Evolutionary conservation across 2,888 invertebrate genomes (phyloP).

Genomic region (Panzeria rudis): DNA sequence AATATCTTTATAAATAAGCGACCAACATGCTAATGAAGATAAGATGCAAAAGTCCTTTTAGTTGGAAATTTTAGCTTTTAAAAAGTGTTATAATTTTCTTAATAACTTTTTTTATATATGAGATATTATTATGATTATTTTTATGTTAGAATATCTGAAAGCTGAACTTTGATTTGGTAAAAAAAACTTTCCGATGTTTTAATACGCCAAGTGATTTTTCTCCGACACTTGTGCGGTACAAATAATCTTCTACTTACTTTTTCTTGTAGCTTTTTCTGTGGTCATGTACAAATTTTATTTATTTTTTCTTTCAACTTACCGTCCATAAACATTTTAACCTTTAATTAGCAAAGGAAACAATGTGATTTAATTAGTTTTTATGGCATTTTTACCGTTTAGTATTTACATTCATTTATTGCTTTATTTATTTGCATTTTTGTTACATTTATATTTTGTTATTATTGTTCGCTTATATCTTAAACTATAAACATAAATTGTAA

Average conservation of each 20-base stretch:
- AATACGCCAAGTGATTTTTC: no score
- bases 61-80: no score
- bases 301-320: not conserved
- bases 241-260: not conserved
- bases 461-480: slow-evolving; percentile 23
- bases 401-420: slow-evolving; percentile 11
- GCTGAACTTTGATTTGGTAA: no score
- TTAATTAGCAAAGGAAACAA: slow-evolving; percentile 57
- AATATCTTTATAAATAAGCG: no score
- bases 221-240: no score
- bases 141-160: no score
- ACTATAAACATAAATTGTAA: slow-evolving; percentile 46
- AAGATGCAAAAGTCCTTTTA: no score
- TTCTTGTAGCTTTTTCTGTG: not conserved
- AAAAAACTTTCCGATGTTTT: no score
- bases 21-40: no score
- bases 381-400: slow-evolving; percentile 10
- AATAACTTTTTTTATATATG: no score
- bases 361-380: slow-evolving; percentile 42
- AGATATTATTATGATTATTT: no score
- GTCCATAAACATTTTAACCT: not conserved
- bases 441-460: slow-evolving; percentile 16
- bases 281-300: not conserved
- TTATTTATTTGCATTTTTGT: slow-evolving; percentile 24
- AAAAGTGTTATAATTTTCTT: no score